phyloP scores from a whole-genome alignment of 1,140 invertebrate genomes.

The Globodera ellingtonae region DNA sequence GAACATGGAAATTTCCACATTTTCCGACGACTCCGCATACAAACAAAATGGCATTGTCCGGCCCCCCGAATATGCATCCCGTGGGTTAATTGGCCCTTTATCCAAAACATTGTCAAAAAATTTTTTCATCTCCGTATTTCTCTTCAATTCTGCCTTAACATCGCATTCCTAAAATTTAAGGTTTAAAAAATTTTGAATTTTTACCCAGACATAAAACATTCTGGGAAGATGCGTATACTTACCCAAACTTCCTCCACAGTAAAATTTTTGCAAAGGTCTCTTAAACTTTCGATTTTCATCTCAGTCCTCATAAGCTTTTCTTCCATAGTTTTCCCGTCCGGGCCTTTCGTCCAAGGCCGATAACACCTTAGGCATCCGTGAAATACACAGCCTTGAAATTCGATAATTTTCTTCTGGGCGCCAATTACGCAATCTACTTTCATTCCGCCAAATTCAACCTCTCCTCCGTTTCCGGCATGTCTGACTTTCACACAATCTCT shows the following conservation, averaged over 20 bases:
- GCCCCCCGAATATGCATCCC: background rate
- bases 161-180: too few species aligned
- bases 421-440: background rate
- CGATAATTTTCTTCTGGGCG: background rate
- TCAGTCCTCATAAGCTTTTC: background rate
- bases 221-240: background rate
- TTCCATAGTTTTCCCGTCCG: background rate
- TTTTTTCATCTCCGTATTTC: constrained; percentile 12
- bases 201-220: background rate
- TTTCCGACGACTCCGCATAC: background rate
- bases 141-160: background rate
- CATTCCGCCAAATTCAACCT: background rate
- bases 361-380: constrained; percentile 8
- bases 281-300: background rate
- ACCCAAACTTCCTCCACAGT: background rate
- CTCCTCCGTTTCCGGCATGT: background rate
- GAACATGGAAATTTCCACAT: background rate
- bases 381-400: background rate
- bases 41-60: constrained; percentile 6
- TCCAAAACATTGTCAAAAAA: background rate
- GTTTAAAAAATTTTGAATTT: too few species aligned
- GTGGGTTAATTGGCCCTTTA: background rate
- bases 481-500: background rate
- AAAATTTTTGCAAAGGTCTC: background rate
- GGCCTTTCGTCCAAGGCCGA: background rate